These are phyloP conservation scores for Solen grandis DNA, from an alignment of 1,140 invertebrate genomes.

Conservation along the genomic window DNA sequence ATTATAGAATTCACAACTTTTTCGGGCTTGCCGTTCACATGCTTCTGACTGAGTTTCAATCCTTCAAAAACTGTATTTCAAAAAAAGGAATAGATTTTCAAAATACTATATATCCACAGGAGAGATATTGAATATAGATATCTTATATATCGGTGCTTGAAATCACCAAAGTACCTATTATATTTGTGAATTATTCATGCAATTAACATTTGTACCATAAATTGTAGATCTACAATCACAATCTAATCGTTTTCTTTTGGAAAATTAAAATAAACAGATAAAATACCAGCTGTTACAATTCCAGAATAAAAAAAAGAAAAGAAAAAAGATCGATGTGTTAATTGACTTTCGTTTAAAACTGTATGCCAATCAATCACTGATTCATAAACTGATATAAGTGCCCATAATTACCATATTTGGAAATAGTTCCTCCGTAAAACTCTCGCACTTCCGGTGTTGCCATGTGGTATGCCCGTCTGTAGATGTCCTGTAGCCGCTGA, in stretches of 20 bases:
- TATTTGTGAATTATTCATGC: too few relatives aligned
- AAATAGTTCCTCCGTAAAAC: conserved; percentile 39
- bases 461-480: conserved; percentile 3
- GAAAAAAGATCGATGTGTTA: not conserved
- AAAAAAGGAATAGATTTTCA: too few relatives aligned
- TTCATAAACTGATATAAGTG: too few relatives aligned
- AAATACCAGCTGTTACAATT: not conserved
- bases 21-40: conserved; percentile 16
- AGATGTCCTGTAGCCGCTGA: conserved; percentile 2
- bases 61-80: conserved; percentile 9
- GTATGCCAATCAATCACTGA: too few relatives aligned
- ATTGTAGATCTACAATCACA: too few relatives aligned
- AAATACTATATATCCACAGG: too few relatives aligned
- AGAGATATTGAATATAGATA: too few relatives aligned
- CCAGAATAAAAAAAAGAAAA: not conserved
- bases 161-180: too few relatives aligned
- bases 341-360: too few relatives aligned
- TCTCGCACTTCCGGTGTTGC: conserved; percentile 10
- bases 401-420: conserved; percentile 21
- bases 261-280: not conserved
- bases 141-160: too few relatives aligned
- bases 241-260: too few relatives aligned
- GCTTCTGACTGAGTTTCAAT: not conserved
- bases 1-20: conserved; percentile 72
- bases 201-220: too few relatives aligned